A percentile compares a stretch with the other conserved stretches of the same genome.
phyloP scores from a whole-genome alignment of 2,797 vertebrate genomes.

The Zalophus californianus region DNA sequence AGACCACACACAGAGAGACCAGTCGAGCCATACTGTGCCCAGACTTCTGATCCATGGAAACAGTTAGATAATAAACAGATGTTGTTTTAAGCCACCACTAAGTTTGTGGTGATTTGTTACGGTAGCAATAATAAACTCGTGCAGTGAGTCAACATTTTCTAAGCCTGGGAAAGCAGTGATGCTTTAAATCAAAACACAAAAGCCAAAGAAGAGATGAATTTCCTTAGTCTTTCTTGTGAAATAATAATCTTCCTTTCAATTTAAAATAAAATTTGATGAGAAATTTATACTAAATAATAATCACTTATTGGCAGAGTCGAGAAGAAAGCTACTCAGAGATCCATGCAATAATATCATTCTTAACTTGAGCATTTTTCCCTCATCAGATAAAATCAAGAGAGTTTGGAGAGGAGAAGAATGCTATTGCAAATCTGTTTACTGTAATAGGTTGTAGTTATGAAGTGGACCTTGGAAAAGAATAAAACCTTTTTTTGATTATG shows the following conservation, averaged over 20 bases:
- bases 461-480: background rate
- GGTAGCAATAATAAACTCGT: background rate
- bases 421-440: background rate
- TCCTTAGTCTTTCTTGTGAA: background rate
- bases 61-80: background rate
- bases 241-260: constrained; percentile 1
- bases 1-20: background rate
- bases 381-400: background rate
- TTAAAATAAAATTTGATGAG: constrained; percentile 36
- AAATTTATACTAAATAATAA: background rate
- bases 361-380: background rate
- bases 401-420: background rate
- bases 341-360: background rate
- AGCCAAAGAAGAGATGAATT: background rate
- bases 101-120: background rate
- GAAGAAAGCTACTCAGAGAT: background rate
- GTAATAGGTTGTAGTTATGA: background rate
- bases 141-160: background rate
- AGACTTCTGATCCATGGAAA: background rate
- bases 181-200: constrained; percentile 27
- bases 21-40: background rate
- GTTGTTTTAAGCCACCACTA: background rate
- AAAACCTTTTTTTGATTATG: background rate
- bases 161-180: background rate
- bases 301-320: background rate